Percentiles rank a stretch among this genome's conserved stretches.
Conservation (phyloP, 2,888 invertebrate genomes). For the Clivina fossor region DNA sequence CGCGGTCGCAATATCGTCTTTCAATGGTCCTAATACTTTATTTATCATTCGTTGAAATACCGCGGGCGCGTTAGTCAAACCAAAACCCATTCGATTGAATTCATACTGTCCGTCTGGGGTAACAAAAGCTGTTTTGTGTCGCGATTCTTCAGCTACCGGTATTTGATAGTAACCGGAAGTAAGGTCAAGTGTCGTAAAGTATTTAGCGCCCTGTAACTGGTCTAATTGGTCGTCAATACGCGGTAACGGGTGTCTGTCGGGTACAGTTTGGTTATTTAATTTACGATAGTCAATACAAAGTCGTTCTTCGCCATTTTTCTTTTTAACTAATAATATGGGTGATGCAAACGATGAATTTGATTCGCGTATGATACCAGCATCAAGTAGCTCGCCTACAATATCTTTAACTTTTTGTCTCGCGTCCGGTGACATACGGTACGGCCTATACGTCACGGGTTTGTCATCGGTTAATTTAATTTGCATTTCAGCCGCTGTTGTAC, state of each 20-base stretch:
- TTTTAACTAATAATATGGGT: conserved; percentile 35
- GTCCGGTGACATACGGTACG: too few species aligned
- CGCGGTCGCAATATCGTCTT: not conserved
- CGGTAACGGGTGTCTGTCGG: conserved; percentile 43
- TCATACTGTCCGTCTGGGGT: conserved; percentile 45
- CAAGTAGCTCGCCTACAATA: conserved; percentile 34
- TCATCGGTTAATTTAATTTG: too few species aligned
- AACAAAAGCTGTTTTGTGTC: conserved; percentile 45
- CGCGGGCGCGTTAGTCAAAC: conserved; percentile 41
- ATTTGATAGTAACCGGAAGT: conserved; percentile 43
- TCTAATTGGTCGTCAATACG: conserved; percentile 42
- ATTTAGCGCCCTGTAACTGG: conserved; percentile 36
- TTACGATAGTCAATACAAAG: conserved; percentile 40
- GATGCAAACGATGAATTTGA: conserved; percentile 38
- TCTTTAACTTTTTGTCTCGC: too few species aligned
- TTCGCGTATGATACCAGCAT: conserved; percentile 34
- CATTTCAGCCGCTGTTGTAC: too few species aligned
- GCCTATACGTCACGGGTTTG: too few species aligned
- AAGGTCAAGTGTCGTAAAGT: conserved; percentile 42
- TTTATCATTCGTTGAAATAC: conserved; percentile 44
- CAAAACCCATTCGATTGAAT: conserved; percentile 40
- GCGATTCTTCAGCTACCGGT: conserved; percentile 33
- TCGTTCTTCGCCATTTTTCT: conserved; percentile 36
- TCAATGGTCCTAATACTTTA: conserved; percentile 32
- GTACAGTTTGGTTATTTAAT: conserved; percentile 41